Base-by-base conservation (phyloP, 2,113 vertebrate genomes). In the Mus spicilegus region DNA sequence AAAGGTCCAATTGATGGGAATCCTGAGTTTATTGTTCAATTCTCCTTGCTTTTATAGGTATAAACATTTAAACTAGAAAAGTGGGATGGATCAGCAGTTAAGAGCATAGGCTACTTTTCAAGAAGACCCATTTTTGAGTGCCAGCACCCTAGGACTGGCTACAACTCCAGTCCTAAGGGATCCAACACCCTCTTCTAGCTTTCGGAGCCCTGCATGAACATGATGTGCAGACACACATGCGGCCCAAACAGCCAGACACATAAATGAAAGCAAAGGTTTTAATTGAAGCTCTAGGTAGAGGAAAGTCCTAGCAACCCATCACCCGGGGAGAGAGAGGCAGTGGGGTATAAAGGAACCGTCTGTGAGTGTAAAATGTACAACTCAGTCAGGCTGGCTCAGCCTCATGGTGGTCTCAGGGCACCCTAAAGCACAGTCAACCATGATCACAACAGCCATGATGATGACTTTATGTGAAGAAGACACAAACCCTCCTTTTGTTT, bases 1-100 rank as follows among this genome's bases (percentile, higher is more conserved):
- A 91, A 96, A 93, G 94, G 95, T 90, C 73, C 65, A 96, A 67
- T 78, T 84, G 46, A 87, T 63, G 89, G 42, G 51, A 78, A 61
- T 36, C 80, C 39, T 46, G 2, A 93, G 39, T 73, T 91, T 36
- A 75, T 69, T 69, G 12, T 61, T 73, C 20, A 39, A 36, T 19
- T 90, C 42, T 84, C 24, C 20, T 28, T 73, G 77, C 86, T 97
- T 93, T 91, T 91, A 89, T 78, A 95, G 63, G 24, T 82, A 20
- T 61, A 54, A 84, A 89, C 20, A 75, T 78, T 93, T 93, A 54
- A 96, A 85, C 72, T 67, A 76, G 78, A 89, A 86, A 51, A 56
- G 61, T 1, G 16, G 39, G 39, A 17, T 87, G 63, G 30, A 49
- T 51, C 30, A 2, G 19, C 6, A 36, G 42, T 69, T 49, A 69